These are phyloP conservation scores for Garrulus glandarius DNA, from an alignment of 2,797 vertebrate genomes.

Conservation along the genomic window DNA sequence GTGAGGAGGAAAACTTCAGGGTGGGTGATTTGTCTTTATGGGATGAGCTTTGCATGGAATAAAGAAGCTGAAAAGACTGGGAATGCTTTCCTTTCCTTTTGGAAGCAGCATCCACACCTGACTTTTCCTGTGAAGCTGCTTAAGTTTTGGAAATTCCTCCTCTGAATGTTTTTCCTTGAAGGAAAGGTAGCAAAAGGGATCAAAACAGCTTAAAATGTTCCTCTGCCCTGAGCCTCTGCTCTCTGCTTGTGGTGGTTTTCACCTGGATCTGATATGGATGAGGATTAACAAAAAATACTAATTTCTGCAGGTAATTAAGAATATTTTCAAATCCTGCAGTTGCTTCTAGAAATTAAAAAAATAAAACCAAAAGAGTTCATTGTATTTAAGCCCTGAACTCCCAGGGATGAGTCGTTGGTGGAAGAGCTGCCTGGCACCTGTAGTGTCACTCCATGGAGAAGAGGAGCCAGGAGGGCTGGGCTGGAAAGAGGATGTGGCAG, in stretches of 20 bases:
- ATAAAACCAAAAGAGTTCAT: fast-evolving
- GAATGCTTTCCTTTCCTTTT: background rate
- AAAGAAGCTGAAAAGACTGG: background rate
- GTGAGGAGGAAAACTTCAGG: background rate
- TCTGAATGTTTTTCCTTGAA: background rate
- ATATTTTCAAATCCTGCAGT: background rate
- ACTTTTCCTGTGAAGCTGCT: background rate
- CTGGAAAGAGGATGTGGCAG: background rate
- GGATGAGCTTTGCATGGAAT: background rate
- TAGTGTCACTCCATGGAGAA: fast-evolving
- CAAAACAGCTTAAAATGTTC: background rate
- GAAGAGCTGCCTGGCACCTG: background rate
- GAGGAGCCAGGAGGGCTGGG: background rate
- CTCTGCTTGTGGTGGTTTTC: background rate
- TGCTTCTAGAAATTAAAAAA: fast-evolving
- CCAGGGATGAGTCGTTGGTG: fast-evolving
- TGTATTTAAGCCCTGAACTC: background rate
- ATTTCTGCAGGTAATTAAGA: background rate
- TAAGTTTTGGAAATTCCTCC: background rate
- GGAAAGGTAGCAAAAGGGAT: background rate
- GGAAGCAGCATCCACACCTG: background rate
- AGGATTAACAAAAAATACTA: fast-evolving
- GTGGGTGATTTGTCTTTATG: background rate
- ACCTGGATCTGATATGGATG: fast-evolving
- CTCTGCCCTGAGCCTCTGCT: background rate